Evolutionary conservation across 1,140 invertebrate species (phyloP).

Genomic region (Papilio aristodemus): DNA sequence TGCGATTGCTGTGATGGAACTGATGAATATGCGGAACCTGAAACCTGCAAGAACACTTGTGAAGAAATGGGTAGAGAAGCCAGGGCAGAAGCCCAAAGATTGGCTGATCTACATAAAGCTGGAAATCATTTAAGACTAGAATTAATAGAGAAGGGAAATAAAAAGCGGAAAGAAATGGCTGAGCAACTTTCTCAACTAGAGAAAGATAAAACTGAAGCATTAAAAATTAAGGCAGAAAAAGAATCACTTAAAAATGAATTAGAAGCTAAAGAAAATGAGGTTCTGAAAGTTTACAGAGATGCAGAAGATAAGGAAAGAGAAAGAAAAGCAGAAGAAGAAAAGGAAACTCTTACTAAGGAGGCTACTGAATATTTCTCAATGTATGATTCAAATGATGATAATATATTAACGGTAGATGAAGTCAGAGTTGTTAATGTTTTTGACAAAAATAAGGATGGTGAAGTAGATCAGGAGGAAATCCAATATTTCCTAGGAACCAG

Average conservation of each 20-base stretch:
- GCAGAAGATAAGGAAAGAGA: slow-evolving; percentile 84
- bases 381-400: slow-evolving; percentile 90
- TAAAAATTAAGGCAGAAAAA: slow-evolving; percentile 86
- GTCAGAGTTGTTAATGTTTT: slow-evolving; percentile 89
- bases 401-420: slow-evolving; percentile 88
- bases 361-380: slow-evolving; percentile 86
- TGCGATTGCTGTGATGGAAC: slow-evolving; percentile 99
- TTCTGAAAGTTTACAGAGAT: slow-evolving; percentile 88
- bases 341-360: slow-evolving; percentile 81
- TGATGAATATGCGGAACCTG: slow-evolving; percentile 89
- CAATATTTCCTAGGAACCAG: slow-evolving; percentile 89
- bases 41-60: slow-evolving; percentile 89
- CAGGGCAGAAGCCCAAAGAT: slow-evolving; percentile 86
- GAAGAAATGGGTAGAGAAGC: slow-evolving; percentile 91
- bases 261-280: slow-evolving; percentile 87
- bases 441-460: slow-evolving; percentile 94
- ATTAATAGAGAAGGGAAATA: slow-evolving; percentile 88
- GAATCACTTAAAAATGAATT: slow-evolving; percentile 86
- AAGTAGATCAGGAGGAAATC: slow-evolving; percentile 91
- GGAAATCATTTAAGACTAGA: slow-evolving; percentile 89
- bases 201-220: slow-evolving; percentile 86
- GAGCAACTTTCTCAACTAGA: slow-evolving; percentile 85
- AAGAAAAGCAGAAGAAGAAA: slow-evolving; percentile 83
- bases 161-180: slow-evolving; percentile 86
- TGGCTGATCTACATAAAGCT: slow-evolving; percentile 86